These are phyloP conservation scores for Xenopus petersii DNA, from an alignment of 2,797 vertebrate genomes.

Conservation along the genomic window DNA sequence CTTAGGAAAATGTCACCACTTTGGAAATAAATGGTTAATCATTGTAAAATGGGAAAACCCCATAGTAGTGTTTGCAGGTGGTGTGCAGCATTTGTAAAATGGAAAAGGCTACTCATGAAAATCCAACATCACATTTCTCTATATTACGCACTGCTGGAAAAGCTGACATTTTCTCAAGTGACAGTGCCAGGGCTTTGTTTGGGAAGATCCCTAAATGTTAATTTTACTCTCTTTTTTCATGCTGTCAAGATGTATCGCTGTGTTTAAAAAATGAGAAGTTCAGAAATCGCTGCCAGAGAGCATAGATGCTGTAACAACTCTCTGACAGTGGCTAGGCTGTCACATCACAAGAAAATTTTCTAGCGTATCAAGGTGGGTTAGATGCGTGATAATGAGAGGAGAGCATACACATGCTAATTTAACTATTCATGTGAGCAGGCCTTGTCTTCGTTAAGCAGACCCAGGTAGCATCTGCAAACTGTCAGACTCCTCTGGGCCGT, in stretches of 20 bases:
- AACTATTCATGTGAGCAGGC: conserved; percentile 73
- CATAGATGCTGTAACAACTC: conserved; percentile 66
- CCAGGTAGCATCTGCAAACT: conserved; percentile 92
- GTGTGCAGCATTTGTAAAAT: too few relatives aligned
- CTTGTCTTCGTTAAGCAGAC: conserved; percentile 84
- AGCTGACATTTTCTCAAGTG: conserved; percentile 42
- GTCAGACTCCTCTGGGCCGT: conserved; percentile 73
- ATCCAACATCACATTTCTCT: neutral
- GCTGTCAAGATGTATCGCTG: conserved; percentile 79
- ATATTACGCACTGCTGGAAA: conserved; percentile 1
- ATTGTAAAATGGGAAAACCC: too few relatives aligned
- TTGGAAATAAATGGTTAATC: too few relatives aligned
- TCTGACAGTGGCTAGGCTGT: conserved; percentile 85
- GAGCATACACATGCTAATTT: conserved; percentile 96
- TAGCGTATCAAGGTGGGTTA: conserved; percentile 92
- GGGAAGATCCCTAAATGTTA: conserved; percentile 74
- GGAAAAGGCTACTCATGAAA: too few relatives aligned
- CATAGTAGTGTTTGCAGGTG: too few relatives aligned
- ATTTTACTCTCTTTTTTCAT: conserved; percentile 79
- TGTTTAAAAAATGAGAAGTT: conserved; percentile 76
- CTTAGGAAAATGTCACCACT: too few relatives aligned
- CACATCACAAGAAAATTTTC: conserved; percentile 77
- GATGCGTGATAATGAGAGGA: conserved; percentile 99
- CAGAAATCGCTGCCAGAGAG: conserved; percentile 65
- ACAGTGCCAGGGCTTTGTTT: conserved; percentile 66